phyloP scores from a whole-genome alignment of 2,113 vertebrate species.

The Hippocampus mohnikei region DNA sequence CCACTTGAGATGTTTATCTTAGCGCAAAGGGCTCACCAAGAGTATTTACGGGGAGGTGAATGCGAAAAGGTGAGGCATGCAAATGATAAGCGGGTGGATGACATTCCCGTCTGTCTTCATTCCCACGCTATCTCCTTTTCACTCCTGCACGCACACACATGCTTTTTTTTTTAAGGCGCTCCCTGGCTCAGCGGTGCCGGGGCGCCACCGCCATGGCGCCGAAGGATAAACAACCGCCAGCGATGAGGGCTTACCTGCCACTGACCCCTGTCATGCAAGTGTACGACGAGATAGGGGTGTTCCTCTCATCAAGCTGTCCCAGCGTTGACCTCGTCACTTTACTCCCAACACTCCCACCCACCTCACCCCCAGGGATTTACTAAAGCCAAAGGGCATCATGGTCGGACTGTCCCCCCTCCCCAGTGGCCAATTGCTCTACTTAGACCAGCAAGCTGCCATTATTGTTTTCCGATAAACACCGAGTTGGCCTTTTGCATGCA shows the following conservation, averaged over 20 bases:
- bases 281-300: conserved; percentile 38
- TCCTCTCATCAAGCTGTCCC: conserved; percentile 49
- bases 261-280: conserved; percentile 44
- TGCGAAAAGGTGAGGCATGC: conserved; percentile 57
- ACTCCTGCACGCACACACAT: conserved; percentile 22
- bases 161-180: conserved; percentile 15
- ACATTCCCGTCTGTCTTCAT: conserved; percentile 68
- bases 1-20: conserved; percentile 10
- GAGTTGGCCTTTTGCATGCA: conserved; percentile 25
- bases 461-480: conserved; percentile 56
- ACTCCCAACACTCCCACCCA: conserved; percentile 20
- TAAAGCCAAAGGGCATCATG: conserved; percentile 57
- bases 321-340: conserved; percentile 55
- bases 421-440: conserved; percentile 36
- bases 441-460: conserved; percentile 42
- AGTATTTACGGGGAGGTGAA: conserved; percentile 48
- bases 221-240: conserved; percentile 52
- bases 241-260: conserved; percentile 60
- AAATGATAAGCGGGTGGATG: conserved; percentile 68
- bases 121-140: conserved; percentile 54
- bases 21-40: conserved; percentile 34
- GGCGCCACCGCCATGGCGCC: conserved; percentile 45
- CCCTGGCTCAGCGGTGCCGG: conserved; percentile 19
- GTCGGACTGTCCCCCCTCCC: conserved; percentile 43
- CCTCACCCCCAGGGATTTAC: conserved; percentile 51